Conservation (phyloP, 2,797 vertebrate species). For the Catostomus latipinnis region DNA sequence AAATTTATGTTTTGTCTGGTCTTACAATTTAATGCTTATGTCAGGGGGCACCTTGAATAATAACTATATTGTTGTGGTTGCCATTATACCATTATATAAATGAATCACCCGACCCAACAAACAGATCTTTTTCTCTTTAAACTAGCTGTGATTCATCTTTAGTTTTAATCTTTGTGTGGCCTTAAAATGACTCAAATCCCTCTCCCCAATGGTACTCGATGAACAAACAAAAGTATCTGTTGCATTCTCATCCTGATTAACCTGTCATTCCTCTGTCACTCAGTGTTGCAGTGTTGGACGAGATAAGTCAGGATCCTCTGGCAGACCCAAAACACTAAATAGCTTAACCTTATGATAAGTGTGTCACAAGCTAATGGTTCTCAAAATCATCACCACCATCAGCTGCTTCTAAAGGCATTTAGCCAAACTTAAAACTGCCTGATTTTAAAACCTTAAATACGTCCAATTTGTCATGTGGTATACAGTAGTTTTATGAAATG, state of each 20-base stretch:
- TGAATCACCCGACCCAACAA: not conserved
- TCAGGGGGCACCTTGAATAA: conserved; percentile 21
- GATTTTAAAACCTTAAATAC: not conserved
- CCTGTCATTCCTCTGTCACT: conserved; percentile 17
- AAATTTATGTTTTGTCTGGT: conserved; percentile 2
- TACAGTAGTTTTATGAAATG: too few relatives aligned
- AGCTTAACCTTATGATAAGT: conserved; percentile 49
- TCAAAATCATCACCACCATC: not conserved
- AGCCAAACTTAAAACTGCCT: not conserved
- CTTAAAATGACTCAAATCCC: not conserved
- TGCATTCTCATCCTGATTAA: conserved; percentile 33
- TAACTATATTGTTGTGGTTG: not conserved
- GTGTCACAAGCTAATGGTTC: conserved; percentile 24
- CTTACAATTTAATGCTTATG: conserved; percentile 1
- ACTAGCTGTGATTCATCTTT: not conserved
- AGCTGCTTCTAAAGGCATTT: not conserved
- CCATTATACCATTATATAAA: not conserved
- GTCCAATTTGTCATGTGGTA: not conserved
- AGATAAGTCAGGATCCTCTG: not conserved
- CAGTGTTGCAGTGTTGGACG: conserved; percentile 4
- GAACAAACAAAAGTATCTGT: not conserved
- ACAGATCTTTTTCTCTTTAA: not conserved
- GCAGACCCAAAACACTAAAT: conserved; percentile 36
- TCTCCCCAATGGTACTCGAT: not conserved
- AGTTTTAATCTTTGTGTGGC: not conserved